Evolutionary conservation across 2,888 invertebrate genomes (phyloP), one percentile per base, ranked within the genome.

Genomic region (Leptinotarsa haldemani): DNA sequence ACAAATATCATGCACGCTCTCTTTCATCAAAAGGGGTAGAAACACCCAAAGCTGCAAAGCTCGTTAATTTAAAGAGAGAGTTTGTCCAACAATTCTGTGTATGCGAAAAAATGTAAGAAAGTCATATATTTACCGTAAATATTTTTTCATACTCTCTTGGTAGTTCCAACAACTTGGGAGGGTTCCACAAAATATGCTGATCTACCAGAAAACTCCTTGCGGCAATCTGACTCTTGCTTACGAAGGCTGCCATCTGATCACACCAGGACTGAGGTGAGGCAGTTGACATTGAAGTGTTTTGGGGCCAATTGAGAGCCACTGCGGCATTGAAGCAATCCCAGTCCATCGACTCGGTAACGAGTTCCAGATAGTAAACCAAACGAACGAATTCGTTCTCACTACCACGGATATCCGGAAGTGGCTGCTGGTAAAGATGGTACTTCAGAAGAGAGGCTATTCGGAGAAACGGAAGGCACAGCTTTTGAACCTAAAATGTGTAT

Each of bases 131-230:
- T 61, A 93, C 93, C 87, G 95, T 94, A 87, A 97, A 97, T 77
- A 97, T 92, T 82, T 94, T 93, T 88, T 98, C 98, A 88, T 98
- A 98, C 86, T 95, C 94, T 75, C 93, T 90, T 69, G 98, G 98
- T 87, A 98, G 90, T 77, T 92, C 90, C 74, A 98, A 91, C 80
- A 99, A 90, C 80, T 93, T 91, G 22, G 98, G 98, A 82, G 92
- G 92, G 82, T 92, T 90, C 95, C 96, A 97, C 81, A 91, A 87
- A 79, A 92, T 90, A 86, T 95, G 95, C 86, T 94, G 93, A 83
- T 93, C 91, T 69, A 92, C 90, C 69, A 95, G 89, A 80, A 95
- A 89, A 74, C 92, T 92, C 9, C 93, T 90, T 16, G 93, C 91
- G n/a, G 91, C 90, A 20, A 90, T 88, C 72, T 90, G 90, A 82